Conservation (phyloP, 2,113 vertebrate species). For the Malaclemys terrapin region DNA sequence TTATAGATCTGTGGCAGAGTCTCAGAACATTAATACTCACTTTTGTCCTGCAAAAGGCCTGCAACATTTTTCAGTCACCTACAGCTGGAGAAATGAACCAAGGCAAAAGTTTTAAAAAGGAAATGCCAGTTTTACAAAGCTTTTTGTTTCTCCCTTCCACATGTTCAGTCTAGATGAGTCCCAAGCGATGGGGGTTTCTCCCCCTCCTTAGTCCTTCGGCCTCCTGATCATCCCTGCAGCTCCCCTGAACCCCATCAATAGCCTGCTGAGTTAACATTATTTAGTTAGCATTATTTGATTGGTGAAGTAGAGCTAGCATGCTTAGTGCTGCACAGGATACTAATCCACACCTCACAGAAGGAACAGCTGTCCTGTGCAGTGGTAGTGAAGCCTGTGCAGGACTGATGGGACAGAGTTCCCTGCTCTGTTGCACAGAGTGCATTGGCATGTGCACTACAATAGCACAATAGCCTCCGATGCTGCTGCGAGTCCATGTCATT, state of each 20-base stretch:
- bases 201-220: not conserved
- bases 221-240: not conserved
- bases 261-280: not conserved
- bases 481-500: not conserved
- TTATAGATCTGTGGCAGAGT: slow-evolving; percentile 34
- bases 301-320: not conserved
- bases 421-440: not conserved
- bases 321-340: not conserved
- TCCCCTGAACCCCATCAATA: not conserved
- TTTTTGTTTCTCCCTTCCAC: not conserved
- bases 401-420: not conserved
- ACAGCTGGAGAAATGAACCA: slow-evolving; percentile 31
- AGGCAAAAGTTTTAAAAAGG: not conserved
- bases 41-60: slow-evolving; percentile 38
- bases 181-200: not conserved
- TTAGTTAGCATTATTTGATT: not conserved
- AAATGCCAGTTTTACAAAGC: slow-evolving; percentile 5
- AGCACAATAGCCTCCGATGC: not conserved
- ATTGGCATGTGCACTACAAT: not conserved
- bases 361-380: not conserved
- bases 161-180: too few relatives aligned
- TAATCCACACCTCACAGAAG: not conserved
- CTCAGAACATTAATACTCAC: slow-evolving; percentile 50
- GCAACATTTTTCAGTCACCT: slow-evolving; percentile 48
- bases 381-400: not conserved